phyloP scores from a whole-genome alignment of 2,113 vertebrate genomes.

The Rattus norvegicus region DNA sequence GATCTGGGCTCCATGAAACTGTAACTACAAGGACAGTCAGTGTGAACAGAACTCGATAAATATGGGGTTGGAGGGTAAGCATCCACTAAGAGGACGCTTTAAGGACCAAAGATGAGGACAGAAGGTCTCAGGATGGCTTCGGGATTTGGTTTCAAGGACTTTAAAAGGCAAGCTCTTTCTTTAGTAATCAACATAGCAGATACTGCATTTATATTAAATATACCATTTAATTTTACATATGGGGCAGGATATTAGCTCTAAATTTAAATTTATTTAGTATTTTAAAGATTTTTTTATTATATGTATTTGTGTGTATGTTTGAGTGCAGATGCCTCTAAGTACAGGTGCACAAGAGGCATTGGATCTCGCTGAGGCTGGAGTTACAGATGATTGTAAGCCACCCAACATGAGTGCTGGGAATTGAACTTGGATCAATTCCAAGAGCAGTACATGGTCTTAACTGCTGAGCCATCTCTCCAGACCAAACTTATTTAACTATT shows the following conservation, averaged over 20 bases:
- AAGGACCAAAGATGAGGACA: neutral
- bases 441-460: neutral
- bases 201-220: neutral
- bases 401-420: neutral
- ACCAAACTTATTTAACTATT: neutral
- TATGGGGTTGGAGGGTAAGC: neutral
- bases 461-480: neutral
- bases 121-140: neutral
- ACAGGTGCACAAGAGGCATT: neutral
- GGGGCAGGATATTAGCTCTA: constrained; percentile 12
- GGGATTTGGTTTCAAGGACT: constrained; percentile 26
- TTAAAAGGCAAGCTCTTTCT: constrained; percentile 2
- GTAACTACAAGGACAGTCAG: neutral
- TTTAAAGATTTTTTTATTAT: neutral
- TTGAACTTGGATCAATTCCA: neutral
- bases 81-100: neutral
- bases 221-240: neutral
- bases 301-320: neutral
- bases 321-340: neutral
- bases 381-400: neutral
- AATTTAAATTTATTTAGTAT: neutral
- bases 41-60: neutral
- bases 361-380: neutral
- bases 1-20: neutral
- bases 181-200: neutral